These are phyloP conservation scores for Sterna hirundo DNA, from an alignment of 2,113 vertebrate species.

Conservation along the genomic window DNA sequence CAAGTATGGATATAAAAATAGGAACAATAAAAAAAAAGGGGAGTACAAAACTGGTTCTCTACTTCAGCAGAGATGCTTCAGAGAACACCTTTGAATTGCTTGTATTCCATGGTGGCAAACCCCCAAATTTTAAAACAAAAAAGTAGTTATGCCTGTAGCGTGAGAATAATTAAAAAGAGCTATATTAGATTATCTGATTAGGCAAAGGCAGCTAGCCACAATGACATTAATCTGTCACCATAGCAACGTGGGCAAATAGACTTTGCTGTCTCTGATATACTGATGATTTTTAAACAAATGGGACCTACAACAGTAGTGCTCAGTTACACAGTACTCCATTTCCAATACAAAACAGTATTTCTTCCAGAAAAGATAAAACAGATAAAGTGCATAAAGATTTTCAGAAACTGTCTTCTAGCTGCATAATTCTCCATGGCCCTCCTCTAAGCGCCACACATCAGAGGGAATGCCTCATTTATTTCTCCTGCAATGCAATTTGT, in stretches of 20 bases:
- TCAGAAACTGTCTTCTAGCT: background rate
- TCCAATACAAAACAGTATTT: background rate
- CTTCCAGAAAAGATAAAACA: background rate
- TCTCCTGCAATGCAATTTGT: background rate
- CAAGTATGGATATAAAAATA: background rate
- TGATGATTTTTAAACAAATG: conserved; percentile 38
- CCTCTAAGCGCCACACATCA: background rate
- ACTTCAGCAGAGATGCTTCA: background rate
- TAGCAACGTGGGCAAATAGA: conserved; percentile 56
- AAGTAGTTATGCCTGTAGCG: conserved; percentile 19
- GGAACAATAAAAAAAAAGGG: background rate
- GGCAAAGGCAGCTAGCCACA: conserved; percentile 29
- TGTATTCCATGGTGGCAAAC: background rate
- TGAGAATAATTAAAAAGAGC: conserved; percentile 47
- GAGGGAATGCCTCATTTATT: background rate
- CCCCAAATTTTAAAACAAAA: background rate
- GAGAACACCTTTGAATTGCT: background rate
- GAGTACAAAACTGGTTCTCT: background rate
- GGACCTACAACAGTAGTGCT: conserved; percentile 15
- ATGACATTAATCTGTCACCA: conserved; percentile 56
- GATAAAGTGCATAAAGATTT: too few relatives aligned
- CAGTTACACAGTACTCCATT: background rate
- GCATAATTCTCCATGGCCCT: background rate
- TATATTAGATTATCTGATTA: conserved; percentile 45
- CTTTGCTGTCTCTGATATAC: conserved; percentile 40